phyloP scores from a whole-genome alignment of 2,113 vertebrate genomes.

The Phaethornis superciliosus region DNA sequence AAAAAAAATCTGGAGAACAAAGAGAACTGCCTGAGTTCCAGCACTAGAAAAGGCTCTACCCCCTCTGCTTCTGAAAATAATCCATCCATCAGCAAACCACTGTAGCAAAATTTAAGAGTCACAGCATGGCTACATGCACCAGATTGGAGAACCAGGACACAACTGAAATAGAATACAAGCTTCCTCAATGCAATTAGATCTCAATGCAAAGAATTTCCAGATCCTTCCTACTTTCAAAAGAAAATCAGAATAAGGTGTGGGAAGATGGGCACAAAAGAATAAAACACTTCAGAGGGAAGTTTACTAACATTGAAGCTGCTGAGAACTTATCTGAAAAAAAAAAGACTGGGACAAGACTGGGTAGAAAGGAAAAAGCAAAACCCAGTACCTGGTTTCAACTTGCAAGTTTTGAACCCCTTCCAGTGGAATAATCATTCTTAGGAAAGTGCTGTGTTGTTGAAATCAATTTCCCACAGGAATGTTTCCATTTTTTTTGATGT shows the following conservation, averaged over 20 bases:
- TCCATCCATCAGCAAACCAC: not conserved
- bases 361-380: constrained; percentile 5
- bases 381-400: not conserved
- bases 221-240: not conserved
- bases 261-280: not conserved
- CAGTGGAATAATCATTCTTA: not conserved
- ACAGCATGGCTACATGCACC: not conserved
- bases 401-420: not conserved
- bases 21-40: not conserved
- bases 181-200: not conserved
- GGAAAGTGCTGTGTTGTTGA: not conserved
- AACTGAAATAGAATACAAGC: not conserved
- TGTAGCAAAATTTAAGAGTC: not conserved
- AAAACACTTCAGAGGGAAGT: not conserved
- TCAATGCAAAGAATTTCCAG: not conserved
- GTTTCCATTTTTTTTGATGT: not conserved
- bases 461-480: not conserved
- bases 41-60: not conserved
- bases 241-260: not conserved
- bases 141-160: not conserved
- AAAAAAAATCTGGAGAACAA: not conserved
- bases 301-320: not conserved
- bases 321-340: not conserved
- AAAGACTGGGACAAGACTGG: not conserved
- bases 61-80: not conserved